Evolutionary conservation across 2,888 invertebrate species (phyloP).

Genomic region (Agapetus fuscipes): DNA sequence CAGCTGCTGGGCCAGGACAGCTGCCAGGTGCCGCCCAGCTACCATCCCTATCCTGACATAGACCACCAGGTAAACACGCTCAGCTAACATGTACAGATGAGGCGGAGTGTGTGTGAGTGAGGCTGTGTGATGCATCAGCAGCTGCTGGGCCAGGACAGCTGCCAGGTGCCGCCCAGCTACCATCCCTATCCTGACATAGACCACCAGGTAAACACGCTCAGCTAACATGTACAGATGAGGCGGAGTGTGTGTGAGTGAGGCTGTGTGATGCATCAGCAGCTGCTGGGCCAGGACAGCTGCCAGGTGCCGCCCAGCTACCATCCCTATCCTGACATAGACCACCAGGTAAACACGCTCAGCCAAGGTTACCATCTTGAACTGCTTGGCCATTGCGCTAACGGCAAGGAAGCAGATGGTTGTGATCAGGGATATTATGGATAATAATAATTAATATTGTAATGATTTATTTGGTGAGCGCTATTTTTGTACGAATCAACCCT

Average conservation of each 20-base stretch:
- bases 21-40: conserved; percentile 17
- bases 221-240: too few relatives aligned
- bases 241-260: conserved; percentile 7
- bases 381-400: too few relatives aligned
- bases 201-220: conserved; percentile 42
- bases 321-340: conserved; percentile 42
- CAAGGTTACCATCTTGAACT: too few relatives aligned
- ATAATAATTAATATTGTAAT: too few relatives aligned
- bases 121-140: conserved; percentile 19
- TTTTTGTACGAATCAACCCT: too few relatives aligned
- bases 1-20: conserved; percentile 13
- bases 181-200: conserved; percentile 42
- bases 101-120: too few relatives aligned
- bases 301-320: conserved; percentile 22
- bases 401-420: too few relatives aligned
- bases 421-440: too few relatives aligned
- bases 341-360: conserved; percentile 35
- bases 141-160: conserved; percentile 12
- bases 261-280: conserved; percentile 19
- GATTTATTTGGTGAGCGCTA: too few relatives aligned
- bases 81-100: too few relatives aligned
- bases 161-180: conserved; percentile 23
- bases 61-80: conserved; percentile 44
- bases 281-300: conserved; percentile 12
- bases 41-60: conserved; percentile 40